Conservation (phyloP, 1,140 invertebrate species). For the Gonatopus flavifemur region DNA sequence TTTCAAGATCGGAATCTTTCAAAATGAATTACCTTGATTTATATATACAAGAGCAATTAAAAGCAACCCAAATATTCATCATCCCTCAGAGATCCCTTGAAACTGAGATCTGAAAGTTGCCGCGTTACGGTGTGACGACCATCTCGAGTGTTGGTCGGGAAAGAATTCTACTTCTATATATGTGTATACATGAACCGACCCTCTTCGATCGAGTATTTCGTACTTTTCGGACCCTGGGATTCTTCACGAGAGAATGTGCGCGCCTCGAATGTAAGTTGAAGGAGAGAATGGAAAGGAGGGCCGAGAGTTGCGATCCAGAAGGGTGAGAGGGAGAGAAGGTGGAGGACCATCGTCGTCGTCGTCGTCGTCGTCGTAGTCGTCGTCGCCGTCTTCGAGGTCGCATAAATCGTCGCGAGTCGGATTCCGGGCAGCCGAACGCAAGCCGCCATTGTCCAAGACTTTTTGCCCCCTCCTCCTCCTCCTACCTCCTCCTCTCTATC, state of each 20-base stretch:
- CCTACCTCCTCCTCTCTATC: too few relatives aligned
- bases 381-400: conserved; percentile 36
- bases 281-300: background rate
- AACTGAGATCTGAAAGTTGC: too few relatives aligned
- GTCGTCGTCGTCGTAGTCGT: conserved; percentile 14
- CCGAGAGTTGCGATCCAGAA: conserved; percentile 10
- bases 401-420: conserved; percentile 52
- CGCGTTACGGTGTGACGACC: too few relatives aligned
- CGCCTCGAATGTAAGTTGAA: conserved; percentile 8
- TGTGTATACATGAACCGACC: too few relatives aligned
- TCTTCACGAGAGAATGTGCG: conserved; percentile 24
- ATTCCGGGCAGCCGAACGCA: conserved; percentile 48
- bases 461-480: conserved; percentile 28
- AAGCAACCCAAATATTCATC: too few relatives aligned
- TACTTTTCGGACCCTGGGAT: conserved; percentile 23
- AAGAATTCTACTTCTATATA: too few relatives aligned
- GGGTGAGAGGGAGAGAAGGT: conserved; percentile 17
- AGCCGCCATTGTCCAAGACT: conserved; percentile 47
- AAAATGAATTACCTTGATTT: too few relatives aligned
- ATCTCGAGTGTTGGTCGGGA: too few relatives aligned
- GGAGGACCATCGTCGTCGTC: conserved; percentile 15
- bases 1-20: too few relatives aligned
- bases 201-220: conserved; percentile 3
- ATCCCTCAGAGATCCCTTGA: too few relatives aligned
- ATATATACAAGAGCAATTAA: too few relatives aligned